Conservation (phyloP, 1,140 invertebrate genomes). For the Hyles vespertilio region DNA sequence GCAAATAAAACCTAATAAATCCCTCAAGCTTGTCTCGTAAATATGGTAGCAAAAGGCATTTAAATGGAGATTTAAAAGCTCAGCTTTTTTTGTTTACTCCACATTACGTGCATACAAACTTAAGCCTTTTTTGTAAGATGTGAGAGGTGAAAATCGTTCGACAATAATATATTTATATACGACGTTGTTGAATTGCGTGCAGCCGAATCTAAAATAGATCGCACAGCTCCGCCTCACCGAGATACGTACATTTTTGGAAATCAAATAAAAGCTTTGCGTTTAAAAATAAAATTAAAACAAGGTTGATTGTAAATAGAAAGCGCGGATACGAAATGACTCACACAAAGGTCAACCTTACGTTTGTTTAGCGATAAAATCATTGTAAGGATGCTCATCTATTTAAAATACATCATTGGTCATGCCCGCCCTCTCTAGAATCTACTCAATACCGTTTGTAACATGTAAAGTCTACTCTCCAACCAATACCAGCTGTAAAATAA, state of each 20-base stretch:
- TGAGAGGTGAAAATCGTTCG: slow-evolving; percentile 45
- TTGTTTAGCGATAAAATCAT: slow-evolving; percentile 26
- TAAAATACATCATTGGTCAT: too few species aligned
- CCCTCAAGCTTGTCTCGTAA: slow-evolving; percentile 19
- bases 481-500: too few species aligned
- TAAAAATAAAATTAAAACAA: slow-evolving; percentile 57
- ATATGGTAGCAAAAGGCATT: slow-evolving; percentile 13
- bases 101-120: neutral
- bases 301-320: slow-evolving; percentile 51
- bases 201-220: slow-evolving; percentile 58
- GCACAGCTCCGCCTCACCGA: slow-evolving; percentile 44
- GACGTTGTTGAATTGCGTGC: slow-evolving; percentile 48
- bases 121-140: neutral
- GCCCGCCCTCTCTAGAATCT: too few species aligned
- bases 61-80: slow-evolving; percentile 12
- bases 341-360: slow-evolving; percentile 41
- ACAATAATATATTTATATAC: slow-evolving; percentile 31
- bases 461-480: too few species aligned
- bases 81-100: slow-evolving; percentile 16
- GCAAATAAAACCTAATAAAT: slow-evolving; percentile 10
- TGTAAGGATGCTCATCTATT: too few species aligned
- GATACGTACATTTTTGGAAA: slow-evolving; percentile 71
- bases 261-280: slow-evolving; percentile 57
- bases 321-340: slow-evolving; percentile 14
- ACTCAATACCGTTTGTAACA: too few species aligned